Evolutionary conservation across 2,797 vertebrate species (phyloP).

Genomic region (Cottoperca gobio): DNA sequence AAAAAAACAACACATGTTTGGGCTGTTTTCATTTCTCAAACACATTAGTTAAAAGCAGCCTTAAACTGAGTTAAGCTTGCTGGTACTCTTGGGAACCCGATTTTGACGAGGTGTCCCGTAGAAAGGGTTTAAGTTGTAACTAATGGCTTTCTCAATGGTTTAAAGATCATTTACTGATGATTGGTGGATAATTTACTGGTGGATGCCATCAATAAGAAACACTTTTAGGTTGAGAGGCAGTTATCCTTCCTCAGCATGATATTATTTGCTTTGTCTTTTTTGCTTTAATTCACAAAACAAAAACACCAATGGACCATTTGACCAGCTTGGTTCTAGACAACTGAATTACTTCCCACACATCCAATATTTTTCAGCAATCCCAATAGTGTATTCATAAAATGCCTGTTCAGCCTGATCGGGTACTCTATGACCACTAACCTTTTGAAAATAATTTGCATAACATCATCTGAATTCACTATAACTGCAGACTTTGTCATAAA

Average conservation of each 20-base stretch:
- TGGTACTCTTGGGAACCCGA: neutral
- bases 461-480: neutral
- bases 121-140: neutral
- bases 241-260: neutral
- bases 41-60: neutral
- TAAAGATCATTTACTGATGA: neutral
- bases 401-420: neutral
- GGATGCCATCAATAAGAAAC: neutral
- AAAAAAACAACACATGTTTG: neutral
- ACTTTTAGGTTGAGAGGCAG: neutral
- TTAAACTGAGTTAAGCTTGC: neutral
- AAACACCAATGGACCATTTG: neutral
- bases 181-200: neutral
- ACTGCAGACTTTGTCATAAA: neutral
- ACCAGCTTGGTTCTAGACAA: neutral
- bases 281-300: neutral
- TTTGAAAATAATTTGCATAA: neutral
- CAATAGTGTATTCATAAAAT: neutral
- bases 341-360: neutral
- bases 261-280: neutral
- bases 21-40: neutral
- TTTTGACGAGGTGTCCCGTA: neutral
- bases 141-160: neutral
- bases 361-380: neutral
- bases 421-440: neutral